phyloP scores from a whole-genome alignment of 2,113 vertebrate genomes.

The Anoplopoma fimbria region DNA sequence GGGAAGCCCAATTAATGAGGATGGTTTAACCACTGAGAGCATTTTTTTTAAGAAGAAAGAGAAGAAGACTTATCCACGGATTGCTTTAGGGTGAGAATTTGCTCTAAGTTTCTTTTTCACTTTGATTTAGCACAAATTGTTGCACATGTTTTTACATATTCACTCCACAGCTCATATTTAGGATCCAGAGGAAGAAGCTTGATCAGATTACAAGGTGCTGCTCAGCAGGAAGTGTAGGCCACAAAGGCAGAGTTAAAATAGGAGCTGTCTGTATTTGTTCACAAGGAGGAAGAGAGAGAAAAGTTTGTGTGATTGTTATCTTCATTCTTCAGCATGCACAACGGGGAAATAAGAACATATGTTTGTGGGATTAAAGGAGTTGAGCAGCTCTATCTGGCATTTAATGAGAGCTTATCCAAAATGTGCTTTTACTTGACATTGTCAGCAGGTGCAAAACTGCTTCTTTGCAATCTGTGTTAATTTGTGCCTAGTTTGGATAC shows the following conservation, averaged over 20 bases:
- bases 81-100: conserved; percentile 71
- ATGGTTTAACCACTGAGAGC: conserved; percentile 55
- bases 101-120: neutral
- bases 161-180: neutral
- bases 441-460: conserved; percentile 17
- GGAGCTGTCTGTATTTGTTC: neutral
- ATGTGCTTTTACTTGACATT: conserved; percentile 15
- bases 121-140: neutral
- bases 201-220: conserved; percentile 25
- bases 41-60: conserved; percentile 9
- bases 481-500: neutral
- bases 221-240: conserved; percentile 45
- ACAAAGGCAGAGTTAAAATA: conserved; percentile 24
- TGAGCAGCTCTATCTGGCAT: conserved; percentile 13
- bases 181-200: conserved; percentile 4
- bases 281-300: conserved; percentile 16
- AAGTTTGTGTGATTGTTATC: neutral
- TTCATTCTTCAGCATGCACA: conserved; percentile 27
- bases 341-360: conserved; percentile 19
- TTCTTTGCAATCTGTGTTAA: neutral
- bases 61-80: conserved; percentile 55
- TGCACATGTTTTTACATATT: neutral
- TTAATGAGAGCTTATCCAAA: conserved; percentile 30
- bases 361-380: conserved; percentile 30
- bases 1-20: conserved; percentile 21